Evolutionary conservation across 2,888 invertebrate genomes (phyloP).

Genomic region (Papilio elwesi): DNA sequence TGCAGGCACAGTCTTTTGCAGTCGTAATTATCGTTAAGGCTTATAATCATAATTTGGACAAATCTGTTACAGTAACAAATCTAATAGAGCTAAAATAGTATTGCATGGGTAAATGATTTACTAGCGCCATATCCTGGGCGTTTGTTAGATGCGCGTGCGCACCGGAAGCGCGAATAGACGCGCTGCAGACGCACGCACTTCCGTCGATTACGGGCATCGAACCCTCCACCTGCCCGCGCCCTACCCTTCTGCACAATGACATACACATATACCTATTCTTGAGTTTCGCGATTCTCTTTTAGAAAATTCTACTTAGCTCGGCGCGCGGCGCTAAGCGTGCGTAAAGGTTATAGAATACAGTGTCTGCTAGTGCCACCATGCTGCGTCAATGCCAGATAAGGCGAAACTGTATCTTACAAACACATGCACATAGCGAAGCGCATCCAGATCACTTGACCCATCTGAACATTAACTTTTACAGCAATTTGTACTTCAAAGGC

Average conservation of each 20-base stretch:
- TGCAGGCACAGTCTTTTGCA: neutral
- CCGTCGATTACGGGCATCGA: conserved; percentile 74
- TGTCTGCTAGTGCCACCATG: too few relatives aligned
- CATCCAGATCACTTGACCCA: neutral
- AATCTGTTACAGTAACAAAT: conserved; percentile 7
- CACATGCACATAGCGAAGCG: neutral
- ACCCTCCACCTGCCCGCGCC: conserved; percentile 68
- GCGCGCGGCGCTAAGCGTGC: neutral
- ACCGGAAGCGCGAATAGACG: conserved; percentile 82
- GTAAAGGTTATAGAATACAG: neutral
- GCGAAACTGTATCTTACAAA: too few relatives aligned
- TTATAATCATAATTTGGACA: conserved; percentile 11
- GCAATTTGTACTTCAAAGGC: too few relatives aligned
- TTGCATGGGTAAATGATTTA: conserved; percentile 29
- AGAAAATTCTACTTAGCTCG: neutral
- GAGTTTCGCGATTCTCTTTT: neutral
- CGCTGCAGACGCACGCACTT: conserved; percentile 80
- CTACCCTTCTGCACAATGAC: conserved; percentile 52
- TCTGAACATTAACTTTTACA: neutral
- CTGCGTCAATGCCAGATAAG: too few relatives aligned
- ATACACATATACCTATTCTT: neutral
- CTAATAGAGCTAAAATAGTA: conserved; percentile 28
- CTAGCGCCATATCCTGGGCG: conserved; percentile 51
- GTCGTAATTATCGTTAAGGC: neutral
- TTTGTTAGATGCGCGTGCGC: conserved; percentile 61